Evolutionary conservation across 2,113 vertebrate genomes (phyloP), one percentile per base, ranked within the genome.

Genomic region (Sinosuthora webbiana): DNA sequence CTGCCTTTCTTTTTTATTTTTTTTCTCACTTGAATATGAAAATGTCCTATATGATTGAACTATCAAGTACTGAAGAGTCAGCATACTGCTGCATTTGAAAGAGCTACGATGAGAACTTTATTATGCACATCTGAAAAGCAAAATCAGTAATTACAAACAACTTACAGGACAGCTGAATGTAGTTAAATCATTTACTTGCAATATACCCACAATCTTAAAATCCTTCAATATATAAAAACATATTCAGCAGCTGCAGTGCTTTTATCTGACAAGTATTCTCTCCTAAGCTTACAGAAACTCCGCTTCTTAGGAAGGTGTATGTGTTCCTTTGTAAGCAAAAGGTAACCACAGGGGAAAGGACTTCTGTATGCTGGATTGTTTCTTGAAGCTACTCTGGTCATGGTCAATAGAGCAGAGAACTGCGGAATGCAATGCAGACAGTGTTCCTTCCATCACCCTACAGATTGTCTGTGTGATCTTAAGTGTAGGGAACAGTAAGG

Each of bases 101-200:
- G 80, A 97, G 93, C 95, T 97, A 97, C 96, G 92, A 92, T 97
- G 95, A 97, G 95, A 97, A 94, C 87, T 97, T 97, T 97, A 98
- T 98, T 97, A 97, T 97, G 95, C 89, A 94, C 96, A 94, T 97
- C 88, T 98, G 96, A 98, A 98, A 98, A 97, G 96, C 83, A 96
- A 97, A 98, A 98, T 95, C 97, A 96, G 97, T 98, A 97, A 98
- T 98, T 97, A 97, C 93, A 95, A 97, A 95, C 94, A 98, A 97
- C 95, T 98, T 97, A 97, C 83, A 97, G 97, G 98, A 97, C 97
- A 98, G 98, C 96, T 98, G 98, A 98, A 97, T 95, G 96, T 83
- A 97, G 96, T 98, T 98, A 97, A 97, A 97, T 98, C 80, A 97
- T 98, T 96, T 97, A 85, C 95, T 97, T 97, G 95, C 87, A 94